Percentiles rank a stretch among this genome's conserved stretches.
These are phyloP conservation scores for Encarsia formosa DNA, from an alignment of 2,888 invertebrate genomes.

Conservation along the genomic window DNA sequence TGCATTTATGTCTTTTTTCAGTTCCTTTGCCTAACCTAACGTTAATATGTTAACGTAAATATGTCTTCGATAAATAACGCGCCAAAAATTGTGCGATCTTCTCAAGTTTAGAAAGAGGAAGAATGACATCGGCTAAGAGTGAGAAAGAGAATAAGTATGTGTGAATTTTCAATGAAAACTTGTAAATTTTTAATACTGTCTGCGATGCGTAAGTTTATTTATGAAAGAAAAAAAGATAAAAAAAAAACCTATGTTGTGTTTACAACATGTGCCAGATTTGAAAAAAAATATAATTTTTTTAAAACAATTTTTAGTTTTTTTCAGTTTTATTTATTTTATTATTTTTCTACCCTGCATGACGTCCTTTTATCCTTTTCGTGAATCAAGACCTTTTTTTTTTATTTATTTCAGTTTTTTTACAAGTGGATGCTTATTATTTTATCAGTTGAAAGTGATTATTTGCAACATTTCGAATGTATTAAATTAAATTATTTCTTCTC, in stretches of 20 bases:
- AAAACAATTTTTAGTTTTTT: constrained; percentile 33
- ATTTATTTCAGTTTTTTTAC: not conserved
- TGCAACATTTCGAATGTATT: no score
- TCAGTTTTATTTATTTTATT: constrained; percentile 23
- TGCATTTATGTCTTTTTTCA: constrained; percentile 25
- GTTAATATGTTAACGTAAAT: constrained; percentile 11
- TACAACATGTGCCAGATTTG: constrained; percentile 49
- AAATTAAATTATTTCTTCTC: constrained; percentile 4
- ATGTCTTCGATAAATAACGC: not conserved
- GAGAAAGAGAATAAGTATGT: not conserved
- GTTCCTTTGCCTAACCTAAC: constrained; percentile 20
- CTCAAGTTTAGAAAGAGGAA: constrained; percentile 9
- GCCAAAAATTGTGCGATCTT: not conserved
- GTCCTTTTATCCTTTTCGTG: no score
- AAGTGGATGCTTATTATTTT: no score
- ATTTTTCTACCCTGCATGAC: not conserved
- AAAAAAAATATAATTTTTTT: constrained; percentile 52
- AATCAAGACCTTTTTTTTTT: no score
- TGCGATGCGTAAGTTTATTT: constrained; percentile 51
- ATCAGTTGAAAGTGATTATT: no score
- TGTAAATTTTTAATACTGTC: constrained; percentile 38
- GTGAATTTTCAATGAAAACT: constrained; percentile 16
- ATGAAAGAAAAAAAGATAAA: constrained; percentile 32
- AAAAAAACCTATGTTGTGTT: constrained; percentile 48
- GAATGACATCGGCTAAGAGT: constrained; percentile 2